phyloP scores from a whole-genome alignment of 1,140 invertebrate species.

The Heliconius himera region DNA sequence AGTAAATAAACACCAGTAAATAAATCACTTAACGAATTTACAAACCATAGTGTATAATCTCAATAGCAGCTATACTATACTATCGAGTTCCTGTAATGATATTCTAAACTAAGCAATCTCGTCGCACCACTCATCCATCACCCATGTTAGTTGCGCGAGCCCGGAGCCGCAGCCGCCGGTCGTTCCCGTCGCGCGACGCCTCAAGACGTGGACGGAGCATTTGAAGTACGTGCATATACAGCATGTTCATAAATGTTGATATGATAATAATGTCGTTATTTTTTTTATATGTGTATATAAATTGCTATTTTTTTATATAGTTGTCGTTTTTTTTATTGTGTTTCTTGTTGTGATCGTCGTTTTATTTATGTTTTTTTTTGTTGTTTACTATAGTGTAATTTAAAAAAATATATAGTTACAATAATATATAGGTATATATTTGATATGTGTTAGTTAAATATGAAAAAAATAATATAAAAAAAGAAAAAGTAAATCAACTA shows the following conservation, averaged over 20 bases:
- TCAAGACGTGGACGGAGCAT: slow-evolving; percentile 71
- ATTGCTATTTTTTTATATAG: neutral
- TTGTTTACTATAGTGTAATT: neutral
- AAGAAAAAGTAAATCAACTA: neutral
- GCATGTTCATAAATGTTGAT: slow-evolving; percentile 37
- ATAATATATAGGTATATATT: no score
- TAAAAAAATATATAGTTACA: neutral
- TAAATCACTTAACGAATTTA: no score
- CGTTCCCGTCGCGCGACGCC: slow-evolving; percentile 53
- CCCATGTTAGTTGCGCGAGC: slow-evolving; percentile 50
- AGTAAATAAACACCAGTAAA: no score
- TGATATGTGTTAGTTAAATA: neutral
- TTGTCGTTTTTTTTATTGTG: neutral
- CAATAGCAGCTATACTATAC: no score
- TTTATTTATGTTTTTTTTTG: neutral
- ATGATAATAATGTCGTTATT: no score
- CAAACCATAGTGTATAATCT: no score
- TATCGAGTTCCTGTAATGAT: neutral
- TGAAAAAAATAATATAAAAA: neutral
- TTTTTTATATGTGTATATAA: neutral
- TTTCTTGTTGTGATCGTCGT: neutral
- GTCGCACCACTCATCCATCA: slow-evolving; percentile 34
- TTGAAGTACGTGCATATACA: slow-evolving; percentile 63
- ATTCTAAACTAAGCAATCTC: slow-evolving; percentile 18
- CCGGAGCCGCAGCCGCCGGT: slow-evolving; percentile 46